Conservation (phyloP, 2,797 vertebrate genomes). For the Acestrorhynchus altus region DNA sequence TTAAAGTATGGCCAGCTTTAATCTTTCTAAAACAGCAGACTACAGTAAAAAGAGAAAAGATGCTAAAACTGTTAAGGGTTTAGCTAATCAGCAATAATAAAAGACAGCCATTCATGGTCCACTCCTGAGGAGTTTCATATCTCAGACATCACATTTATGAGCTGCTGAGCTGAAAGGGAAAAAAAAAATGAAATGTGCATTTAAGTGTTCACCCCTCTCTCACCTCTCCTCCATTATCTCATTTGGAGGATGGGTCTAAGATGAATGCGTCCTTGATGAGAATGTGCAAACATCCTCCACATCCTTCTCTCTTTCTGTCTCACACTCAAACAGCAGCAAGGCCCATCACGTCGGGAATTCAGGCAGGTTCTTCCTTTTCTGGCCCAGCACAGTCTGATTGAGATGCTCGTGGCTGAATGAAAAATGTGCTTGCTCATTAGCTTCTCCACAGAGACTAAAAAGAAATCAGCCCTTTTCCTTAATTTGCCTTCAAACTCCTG, state of each 20-base stretch:
- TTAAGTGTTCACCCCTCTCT: neutral
- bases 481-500: conserved; percentile 1
- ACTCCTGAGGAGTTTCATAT: neutral
- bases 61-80: neutral
- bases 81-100: neutral
- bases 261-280: conserved; percentile 25
- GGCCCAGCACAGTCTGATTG: conserved; percentile 13
- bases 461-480: conserved; percentile 12
- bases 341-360: conserved; percentile 18
- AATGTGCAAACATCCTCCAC: neutral
- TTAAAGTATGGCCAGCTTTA: neutral
- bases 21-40: neutral
- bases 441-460: neutral
- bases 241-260: neutral
- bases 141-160: neutral
- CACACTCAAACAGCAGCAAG: neutral
- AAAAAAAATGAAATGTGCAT: conserved; percentile 1
- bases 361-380: neutral
- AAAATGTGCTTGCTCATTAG: conserved; percentile 22
- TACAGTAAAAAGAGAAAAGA: neutral
- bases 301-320: neutral
- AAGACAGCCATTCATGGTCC: neutral
- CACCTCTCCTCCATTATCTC: neutral
- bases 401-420: conserved; percentile 6
- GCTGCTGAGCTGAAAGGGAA: neutral